These are phyloP conservation scores for Idaea dimidiata DNA, from an alignment of 2,888 invertebrate genomes.

Conservation along the genomic window DNA sequence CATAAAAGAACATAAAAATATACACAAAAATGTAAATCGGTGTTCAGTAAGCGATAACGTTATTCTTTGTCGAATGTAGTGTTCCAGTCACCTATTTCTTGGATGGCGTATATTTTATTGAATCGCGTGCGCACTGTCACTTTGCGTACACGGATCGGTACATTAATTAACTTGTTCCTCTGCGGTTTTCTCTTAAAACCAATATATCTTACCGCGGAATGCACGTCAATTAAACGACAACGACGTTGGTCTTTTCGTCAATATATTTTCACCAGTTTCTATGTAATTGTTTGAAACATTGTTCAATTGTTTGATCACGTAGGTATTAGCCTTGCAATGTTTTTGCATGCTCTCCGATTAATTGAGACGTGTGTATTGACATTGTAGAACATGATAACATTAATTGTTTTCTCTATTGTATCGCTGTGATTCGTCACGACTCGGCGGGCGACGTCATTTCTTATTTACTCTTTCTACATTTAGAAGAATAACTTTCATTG, in stretches of 20 bases:
- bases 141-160: slow-evolving; percentile 35
- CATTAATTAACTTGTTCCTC: slow-evolving; percentile 41
- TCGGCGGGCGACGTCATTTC: neutral
- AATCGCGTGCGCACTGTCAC: slow-evolving; percentile 45
- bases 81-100: slow-evolving; percentile 50
- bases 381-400: neutral
- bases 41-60: slow-evolving; percentile 14
- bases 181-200: slow-evolving; percentile 38
- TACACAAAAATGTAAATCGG: slow-evolving; percentile 6
- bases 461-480: neutral
- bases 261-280: slow-evolving; percentile 8
- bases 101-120: slow-evolving; percentile 37
- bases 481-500: slow-evolving; percentile 1
- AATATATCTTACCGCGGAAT: slow-evolving; percentile 34
- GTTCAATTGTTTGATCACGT: slow-evolving; percentile 13
- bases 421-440: neutral
- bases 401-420: neutral
- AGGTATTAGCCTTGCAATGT: neutral
- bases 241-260: slow-evolving; percentile 33
- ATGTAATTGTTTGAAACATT: slow-evolving; percentile 28
- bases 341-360: neutral
- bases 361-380: neutral
- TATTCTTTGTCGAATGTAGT: slow-evolving; percentile 14
- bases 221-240: slow-evolving; percentile 37
- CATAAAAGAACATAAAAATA: neutral